Evolutionary conservation across 1,140 invertebrate genomes (phyloP).

Genomic region (Penaeus chinensis): DNA sequence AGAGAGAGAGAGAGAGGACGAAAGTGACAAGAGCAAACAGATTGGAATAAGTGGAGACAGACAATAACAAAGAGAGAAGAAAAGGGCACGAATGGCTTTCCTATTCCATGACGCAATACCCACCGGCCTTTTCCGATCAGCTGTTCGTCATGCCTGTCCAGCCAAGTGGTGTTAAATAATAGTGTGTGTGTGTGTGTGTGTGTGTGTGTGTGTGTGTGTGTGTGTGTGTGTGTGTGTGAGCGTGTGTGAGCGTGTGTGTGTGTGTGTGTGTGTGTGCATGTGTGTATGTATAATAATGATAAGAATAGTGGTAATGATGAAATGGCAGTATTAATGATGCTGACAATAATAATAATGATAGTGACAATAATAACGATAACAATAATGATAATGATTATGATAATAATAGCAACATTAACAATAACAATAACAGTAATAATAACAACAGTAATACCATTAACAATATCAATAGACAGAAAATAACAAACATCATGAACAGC

Average conservation of each 20-base stretch:
- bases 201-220: no score
- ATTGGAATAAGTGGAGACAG: background rate
- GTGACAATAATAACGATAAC: no score
- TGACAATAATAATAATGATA: no score
- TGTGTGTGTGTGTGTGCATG: background rate
- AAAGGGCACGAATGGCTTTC: background rate
- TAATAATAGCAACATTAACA: background rate
- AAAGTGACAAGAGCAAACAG: background rate
- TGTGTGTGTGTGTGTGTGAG: no score
- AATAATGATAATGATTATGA: background rate
- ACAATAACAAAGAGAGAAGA: background rate
- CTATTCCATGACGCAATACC: no score
- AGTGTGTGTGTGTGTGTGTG: no score
- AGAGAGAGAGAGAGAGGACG: background rate
- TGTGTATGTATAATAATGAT: background rate
- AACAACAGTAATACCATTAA: slow-evolving; percentile 1
- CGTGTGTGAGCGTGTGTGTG: background rate
- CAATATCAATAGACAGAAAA: background rate
- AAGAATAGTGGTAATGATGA: no score
- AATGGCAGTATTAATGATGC: no score
- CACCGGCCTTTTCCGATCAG: no score
- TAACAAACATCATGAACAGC: no score
- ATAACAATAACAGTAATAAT: background rate
- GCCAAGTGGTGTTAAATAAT: no score
- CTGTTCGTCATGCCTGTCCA: no score